Evolutionary conservation across 2,888 invertebrate genomes (phyloP).

Genomic region (Tholera decimalis): DNA sequence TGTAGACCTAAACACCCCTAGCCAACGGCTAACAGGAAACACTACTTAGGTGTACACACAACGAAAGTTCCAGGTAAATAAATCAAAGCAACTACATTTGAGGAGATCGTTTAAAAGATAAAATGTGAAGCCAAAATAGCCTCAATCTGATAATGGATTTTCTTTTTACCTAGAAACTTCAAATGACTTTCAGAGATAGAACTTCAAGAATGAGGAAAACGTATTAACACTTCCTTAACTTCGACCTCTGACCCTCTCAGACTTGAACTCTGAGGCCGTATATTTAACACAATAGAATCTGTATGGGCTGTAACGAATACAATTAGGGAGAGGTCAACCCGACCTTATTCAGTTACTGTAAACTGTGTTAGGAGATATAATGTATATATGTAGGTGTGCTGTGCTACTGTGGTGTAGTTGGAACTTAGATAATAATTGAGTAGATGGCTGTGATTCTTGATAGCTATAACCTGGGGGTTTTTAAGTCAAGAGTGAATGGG

Average conservation of each 20-base stretch:
- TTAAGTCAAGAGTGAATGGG: no score
- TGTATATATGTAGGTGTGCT: background rate
- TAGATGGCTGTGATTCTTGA: background rate
- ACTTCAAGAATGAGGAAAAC: constrained; percentile 6
- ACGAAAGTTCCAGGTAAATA: no score
- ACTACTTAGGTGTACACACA: no score
- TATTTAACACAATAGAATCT: constrained; percentile 57
- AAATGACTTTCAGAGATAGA: background rate
- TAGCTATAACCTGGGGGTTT: no score
- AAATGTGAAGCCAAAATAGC: no score
- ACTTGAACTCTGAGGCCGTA: constrained; percentile 13
- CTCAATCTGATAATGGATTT: background rate
- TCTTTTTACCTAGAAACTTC: background rate
- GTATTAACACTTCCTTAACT: constrained; percentile 21
- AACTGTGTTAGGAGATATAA: background rate
- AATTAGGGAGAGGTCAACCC: constrained; percentile 49
- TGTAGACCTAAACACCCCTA: no score
- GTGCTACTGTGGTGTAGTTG: background rate
- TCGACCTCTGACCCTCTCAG: constrained; percentile 9
- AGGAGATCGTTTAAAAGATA: no score
- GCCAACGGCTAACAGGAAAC: no score
- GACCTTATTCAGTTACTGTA: constrained; percentile 55
- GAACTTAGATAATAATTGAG: background rate
- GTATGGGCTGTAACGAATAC: constrained; percentile 48
- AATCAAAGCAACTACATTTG: no score